These are phyloP conservation scores for Drosophila ananassae DNA, from an alignment of 1,140 invertebrate species.

Conservation along the genomic window DNA sequence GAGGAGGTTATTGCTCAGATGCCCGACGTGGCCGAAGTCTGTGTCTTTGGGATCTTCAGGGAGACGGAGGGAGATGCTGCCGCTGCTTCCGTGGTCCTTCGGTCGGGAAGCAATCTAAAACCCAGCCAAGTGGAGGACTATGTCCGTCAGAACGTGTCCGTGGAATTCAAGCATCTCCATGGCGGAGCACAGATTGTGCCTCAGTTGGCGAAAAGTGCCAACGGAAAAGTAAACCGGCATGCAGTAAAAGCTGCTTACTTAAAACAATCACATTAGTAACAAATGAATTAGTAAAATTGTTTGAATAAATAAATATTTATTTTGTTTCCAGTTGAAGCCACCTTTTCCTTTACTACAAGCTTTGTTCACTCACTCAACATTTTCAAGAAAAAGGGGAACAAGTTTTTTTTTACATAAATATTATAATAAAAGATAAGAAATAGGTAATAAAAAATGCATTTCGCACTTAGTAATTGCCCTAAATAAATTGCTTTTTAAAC, in stretches of 20 bases:
- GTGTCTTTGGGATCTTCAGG: slow-evolving; percentile 79
- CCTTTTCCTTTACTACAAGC: too few species aligned
- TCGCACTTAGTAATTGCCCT: neutral
- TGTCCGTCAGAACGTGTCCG: slow-evolving; percentile 38
- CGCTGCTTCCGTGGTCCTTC: slow-evolving; percentile 71
- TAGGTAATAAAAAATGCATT: neutral
- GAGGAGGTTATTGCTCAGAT: slow-evolving; percentile 73
- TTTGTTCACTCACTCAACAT: too few species aligned
- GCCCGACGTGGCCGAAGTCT: slow-evolving; percentile 71
- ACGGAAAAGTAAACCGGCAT: slow-evolving; percentile 55
- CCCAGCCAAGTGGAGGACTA: slow-evolving; percentile 34
- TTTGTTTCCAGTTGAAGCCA: neutral
- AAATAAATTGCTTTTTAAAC: neutral
- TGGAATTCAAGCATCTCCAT: slow-evolving; percentile 44
- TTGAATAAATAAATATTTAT: neutral
- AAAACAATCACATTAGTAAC: neutral
- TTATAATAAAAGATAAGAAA: too few species aligned
- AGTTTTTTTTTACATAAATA: too few species aligned
- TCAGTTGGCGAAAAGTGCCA: slow-evolving; percentile 48
- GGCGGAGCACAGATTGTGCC: slow-evolving; percentile 34
- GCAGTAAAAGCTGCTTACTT: slow-evolving; percentile 57
- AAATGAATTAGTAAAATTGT: too few species aligned
- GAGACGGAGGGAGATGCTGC: slow-evolving; percentile 76
- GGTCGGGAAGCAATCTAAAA: slow-evolving; percentile 32
- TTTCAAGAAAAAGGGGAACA: too few species aligned